phyloP scores from a whole-genome alignment of 2,888 invertebrate species.

The Harmothoe impar region DNA sequence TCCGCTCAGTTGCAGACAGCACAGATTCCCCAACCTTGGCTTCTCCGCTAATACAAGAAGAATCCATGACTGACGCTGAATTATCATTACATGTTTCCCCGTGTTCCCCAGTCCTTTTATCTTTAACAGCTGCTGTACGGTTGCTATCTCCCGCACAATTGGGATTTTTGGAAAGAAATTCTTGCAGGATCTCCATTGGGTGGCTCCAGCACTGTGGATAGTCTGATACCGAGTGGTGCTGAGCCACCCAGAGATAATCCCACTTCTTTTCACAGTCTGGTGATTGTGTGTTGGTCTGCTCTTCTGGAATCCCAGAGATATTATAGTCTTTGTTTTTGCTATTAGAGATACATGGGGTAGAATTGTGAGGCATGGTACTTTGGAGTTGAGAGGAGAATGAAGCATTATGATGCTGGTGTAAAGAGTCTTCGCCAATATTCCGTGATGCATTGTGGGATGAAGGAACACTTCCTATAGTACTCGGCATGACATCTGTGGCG shows the following conservation, averaged over 20 bases:
- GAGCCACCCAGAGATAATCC: constrained; percentile 77
- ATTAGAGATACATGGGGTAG: neutral
- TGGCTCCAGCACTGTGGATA: constrained; percentile 77
- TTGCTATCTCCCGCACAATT: neutral
- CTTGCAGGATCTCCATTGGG: constrained; percentile 72
- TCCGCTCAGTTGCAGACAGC: constrained; percentile 22
- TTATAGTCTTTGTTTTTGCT: neutral
- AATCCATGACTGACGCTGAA: neutral
- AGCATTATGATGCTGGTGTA: neutral
- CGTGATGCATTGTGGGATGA: constrained; percentile 5
- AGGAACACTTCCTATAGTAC: neutral
- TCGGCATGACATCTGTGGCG: neutral
- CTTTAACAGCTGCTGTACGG: neutral
- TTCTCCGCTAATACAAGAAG: neutral
- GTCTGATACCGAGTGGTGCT: constrained; percentile 77
- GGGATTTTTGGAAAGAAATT: constrained; percentile 21
- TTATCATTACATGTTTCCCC: neutral
- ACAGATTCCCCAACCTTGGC: neutral
- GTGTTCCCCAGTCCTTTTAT: neutral
- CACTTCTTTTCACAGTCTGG: constrained; percentile 55
- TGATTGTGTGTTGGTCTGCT: too few relatives aligned
- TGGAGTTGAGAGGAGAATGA: neutral
- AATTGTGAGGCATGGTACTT: neutral
- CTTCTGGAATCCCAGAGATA: neutral
- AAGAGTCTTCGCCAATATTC: neutral